phyloP scores from a whole-genome alignment of 2,113 vertebrate genomes.

The Pelodiscus sinensis region DNA sequence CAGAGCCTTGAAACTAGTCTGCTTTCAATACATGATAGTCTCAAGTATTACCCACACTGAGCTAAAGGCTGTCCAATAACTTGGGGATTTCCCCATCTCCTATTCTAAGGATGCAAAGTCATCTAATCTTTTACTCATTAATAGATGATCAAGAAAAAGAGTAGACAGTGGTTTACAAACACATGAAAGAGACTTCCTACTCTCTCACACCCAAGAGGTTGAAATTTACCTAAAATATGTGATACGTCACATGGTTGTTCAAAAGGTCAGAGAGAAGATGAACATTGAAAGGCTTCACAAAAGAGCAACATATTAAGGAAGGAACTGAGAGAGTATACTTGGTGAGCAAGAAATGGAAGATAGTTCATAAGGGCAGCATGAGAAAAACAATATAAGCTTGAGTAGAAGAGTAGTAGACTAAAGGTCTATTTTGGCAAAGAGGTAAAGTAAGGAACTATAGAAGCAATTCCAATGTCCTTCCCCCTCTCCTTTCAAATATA shows the following conservation, averaged over 20 bases:
- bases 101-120: not conserved
- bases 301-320: not conserved
- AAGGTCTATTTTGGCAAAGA: not conserved
- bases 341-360: rapidly evolving
- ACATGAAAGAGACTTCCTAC: not conserved
- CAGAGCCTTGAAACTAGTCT: not conserved
- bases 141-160: conserved; percentile 6
- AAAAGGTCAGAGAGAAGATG: not conserved
- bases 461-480: not conserved
- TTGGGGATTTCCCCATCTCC: too few relatives aligned
- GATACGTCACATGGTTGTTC: not conserved
- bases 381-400: not conserved
- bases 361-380: not conserved
- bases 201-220: not conserved
- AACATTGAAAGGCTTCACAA: not conserved
- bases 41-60: not conserved
- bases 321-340: not conserved
- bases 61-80: not conserved
- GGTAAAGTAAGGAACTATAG: rapidly evolving
- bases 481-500: not conserved
- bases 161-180: not conserved
- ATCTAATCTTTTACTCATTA: conserved; percentile 12
- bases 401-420: not conserved
- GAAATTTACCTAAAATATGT: not conserved
- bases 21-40: not conserved